Conservation (phyloP, 2,888 invertebrate species). For the Drosophila kambysellisi region DNA sequence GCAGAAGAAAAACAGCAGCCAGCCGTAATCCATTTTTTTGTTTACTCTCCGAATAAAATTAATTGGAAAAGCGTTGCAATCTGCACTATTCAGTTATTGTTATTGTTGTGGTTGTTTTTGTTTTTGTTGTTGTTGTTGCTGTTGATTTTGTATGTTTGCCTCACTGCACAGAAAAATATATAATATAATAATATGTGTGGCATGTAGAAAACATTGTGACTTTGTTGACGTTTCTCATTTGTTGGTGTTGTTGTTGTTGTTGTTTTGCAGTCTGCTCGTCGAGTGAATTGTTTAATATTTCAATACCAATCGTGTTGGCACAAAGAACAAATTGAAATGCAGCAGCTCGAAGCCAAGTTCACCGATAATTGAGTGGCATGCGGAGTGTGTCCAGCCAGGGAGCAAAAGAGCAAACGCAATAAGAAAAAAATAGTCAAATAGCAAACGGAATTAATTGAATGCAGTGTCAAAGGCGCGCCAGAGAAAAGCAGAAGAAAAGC, state of each 20-base stretch:
- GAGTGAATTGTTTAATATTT: slow-evolving; percentile 58
- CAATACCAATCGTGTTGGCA: slow-evolving; percentile 34
- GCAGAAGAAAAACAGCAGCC: slow-evolving; percentile 62
- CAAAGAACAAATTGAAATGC: slow-evolving; percentile 30
- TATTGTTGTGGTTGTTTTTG: slow-evolving; percentile 15
- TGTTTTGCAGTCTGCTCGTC: slow-evolving; percentile 34
- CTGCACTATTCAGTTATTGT: slow-evolving; percentile 18
- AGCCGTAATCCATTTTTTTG: slow-evolving; percentile 69
- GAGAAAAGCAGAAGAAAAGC: slow-evolving; percentile 18
- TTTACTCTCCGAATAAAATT: slow-evolving; percentile 51
- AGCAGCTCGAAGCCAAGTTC: slow-evolving; percentile 42
- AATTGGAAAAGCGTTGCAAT: slow-evolving; percentile 59
- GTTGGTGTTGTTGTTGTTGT: slow-evolving; percentile 33
- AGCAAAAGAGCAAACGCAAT: neutral
- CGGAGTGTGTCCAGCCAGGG: too few relatives aligned
- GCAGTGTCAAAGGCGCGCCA: slow-evolving; percentile 54
- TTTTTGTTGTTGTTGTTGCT: neutral
- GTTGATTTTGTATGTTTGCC: slow-evolving; percentile 4
- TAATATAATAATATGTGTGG: neutral
- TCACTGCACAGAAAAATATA: slow-evolving; percentile 42
- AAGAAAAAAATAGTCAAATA: slow-evolving; percentile 28
- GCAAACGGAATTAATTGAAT: slow-evolving; percentile 65
- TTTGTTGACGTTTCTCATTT: slow-evolving; percentile 41
- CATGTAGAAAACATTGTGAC: slow-evolving; percentile 16
- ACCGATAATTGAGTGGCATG: slow-evolving; percentile 28